phyloP scores from a whole-genome alignment of 2,888 invertebrate genomes.

The Serripes groenlandicus region DNA sequence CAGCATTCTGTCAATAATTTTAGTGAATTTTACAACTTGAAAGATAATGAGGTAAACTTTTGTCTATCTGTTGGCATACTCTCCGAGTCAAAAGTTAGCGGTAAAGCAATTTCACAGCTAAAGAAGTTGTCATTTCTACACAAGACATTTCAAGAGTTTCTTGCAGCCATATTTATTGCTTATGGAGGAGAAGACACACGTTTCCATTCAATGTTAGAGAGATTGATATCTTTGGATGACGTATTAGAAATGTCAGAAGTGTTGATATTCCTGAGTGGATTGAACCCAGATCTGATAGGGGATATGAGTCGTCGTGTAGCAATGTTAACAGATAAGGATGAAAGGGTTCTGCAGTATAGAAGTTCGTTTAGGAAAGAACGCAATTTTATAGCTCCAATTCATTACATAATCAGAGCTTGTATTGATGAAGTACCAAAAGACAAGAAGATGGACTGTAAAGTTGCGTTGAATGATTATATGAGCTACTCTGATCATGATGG shows the following conservation, averaged over 20 bases:
- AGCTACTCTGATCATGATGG: not conserved
- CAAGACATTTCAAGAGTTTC: constrained; percentile 33
- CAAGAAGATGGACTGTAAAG: not conserved
- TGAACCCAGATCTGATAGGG: not conserved
- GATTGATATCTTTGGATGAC: not conserved
- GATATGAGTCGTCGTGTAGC: not conserved
- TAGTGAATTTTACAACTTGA: not conserved
- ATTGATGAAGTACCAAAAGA: not conserved
- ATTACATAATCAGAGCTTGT: not conserved
- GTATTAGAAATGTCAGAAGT: not conserved
- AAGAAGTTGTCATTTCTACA: constrained; percentile 9
- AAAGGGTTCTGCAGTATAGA: not conserved
- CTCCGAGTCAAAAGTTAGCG: constrained; percentile 9
- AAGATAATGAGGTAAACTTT: constrained; percentile 12
- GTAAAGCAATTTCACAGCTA: not conserved
- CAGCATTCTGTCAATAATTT: not conserved
- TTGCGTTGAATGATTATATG: constrained; percentile 4
- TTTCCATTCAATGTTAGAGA: not conserved
- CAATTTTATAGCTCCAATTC: not conserved
- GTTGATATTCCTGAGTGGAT: not conserved
- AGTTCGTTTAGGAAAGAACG: not conserved
- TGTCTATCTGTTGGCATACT: constrained; percentile 14
- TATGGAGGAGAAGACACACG: not conserved
- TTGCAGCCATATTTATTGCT: constrained; percentile 15
- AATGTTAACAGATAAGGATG: not conserved